These are phyloP conservation scores for Tauraco erythrolophus DNA, from an alignment of 2,113 vertebrate genomes.

Conservation along the genomic window DNA sequence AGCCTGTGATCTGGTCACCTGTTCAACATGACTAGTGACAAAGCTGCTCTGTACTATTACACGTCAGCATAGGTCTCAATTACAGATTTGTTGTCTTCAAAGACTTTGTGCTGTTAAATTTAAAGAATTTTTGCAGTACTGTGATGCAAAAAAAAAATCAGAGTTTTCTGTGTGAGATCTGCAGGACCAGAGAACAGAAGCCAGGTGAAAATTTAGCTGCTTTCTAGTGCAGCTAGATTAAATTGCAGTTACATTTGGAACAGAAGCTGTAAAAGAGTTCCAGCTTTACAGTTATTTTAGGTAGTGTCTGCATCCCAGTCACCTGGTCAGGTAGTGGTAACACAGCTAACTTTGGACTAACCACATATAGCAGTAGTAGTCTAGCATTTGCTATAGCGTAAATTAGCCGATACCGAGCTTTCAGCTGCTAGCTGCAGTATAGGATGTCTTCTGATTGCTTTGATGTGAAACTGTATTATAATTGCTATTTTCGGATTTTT, in stretches of 20 bases:
- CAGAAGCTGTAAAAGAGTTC: neutral
- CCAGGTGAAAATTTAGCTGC: neutral
- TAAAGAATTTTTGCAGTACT: neutral
- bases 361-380: neutral
- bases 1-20: neutral
- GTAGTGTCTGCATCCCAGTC: neutral
- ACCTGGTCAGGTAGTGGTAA: neutral
- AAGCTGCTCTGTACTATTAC: neutral
- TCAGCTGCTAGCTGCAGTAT: neutral
- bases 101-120: neutral
- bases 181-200: neutral
- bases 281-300: neutral
- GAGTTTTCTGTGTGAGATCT: neutral
- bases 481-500: neutral
- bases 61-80: neutral
- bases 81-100: neutral
- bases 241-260: neutral
- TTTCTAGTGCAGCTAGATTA: neutral
- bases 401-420: neutral
- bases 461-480: neutral
- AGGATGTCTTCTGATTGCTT: neutral
- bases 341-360: neutral
- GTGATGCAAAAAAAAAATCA: neutral
- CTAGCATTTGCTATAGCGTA: neutral
- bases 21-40: neutral